Evolutionary conservation across 2,888 invertebrate species (phyloP), one percentile per base, ranked within the genome.

Genomic region (Acrobasis consociella): DNA sequence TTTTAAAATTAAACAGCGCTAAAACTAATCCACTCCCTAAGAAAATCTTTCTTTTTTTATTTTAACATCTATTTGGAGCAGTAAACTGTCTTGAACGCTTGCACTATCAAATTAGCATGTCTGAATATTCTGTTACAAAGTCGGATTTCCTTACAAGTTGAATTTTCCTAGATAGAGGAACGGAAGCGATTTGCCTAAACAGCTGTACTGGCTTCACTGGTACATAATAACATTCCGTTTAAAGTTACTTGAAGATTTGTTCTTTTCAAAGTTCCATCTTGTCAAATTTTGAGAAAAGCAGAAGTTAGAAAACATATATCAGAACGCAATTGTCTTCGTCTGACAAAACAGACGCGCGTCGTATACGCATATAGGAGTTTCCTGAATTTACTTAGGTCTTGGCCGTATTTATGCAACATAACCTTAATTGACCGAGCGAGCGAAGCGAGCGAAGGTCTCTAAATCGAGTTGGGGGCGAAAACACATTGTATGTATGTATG

Each of bases 81-180:
- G 42, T 56, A 56, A 42, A 42, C 46, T 9, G 56, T 56, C 16
- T 56, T 13, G 13, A 56, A 56, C 17, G 56, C 42, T 56, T 42
- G 56, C 56, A 56, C 65, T 71, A 67, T 69, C 62, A 69, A 70
- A 71, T 72, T 64, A 53, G 46, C 53, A 60, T 63, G 49, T 59
- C 53, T 53, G 60, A 60, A 51, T 60, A 60, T 60, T 60, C 60
- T 52, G 51, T 42, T 42, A 38, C 51, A n/a, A 51, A 60, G 58
- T 37, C 59, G 60, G 60, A 51, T 60, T 60, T 60, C 60, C 60
- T 52, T 60, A 50, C 60, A 56, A 56, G 56, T 56, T 52, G 51
- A 52, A 60, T 51, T 39, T 51, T 50, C 51, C 39, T 42, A 59
- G 49, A 49, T 59, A 51, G 38, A 39, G 51, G 50, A 51, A 51